A percentile compares a stretch with the other conserved stretches of the same genome.
phyloP scores from a whole-genome alignment of 1,140 invertebrate species.

The Philotrypesis tridentata region DNA sequence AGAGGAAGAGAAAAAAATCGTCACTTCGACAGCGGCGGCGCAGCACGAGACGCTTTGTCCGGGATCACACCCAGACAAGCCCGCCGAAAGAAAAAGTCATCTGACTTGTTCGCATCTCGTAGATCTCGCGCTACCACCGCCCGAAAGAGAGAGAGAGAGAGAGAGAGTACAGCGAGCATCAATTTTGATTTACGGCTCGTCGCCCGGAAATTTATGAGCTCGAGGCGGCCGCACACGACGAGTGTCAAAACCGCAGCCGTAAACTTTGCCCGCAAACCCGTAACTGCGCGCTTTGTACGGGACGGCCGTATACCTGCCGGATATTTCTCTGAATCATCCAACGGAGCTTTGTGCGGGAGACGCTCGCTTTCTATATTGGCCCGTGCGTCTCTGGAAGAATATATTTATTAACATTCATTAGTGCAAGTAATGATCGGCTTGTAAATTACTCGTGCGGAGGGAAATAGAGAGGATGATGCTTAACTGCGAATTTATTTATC shows the following conservation, averaged over 20 bases:
- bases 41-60: not conserved
- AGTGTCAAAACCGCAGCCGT: constrained; percentile 62
- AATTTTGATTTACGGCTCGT: constrained; percentile 43
- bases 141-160: too few species aligned
- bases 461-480: not conserved
- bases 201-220: constrained; percentile 55
- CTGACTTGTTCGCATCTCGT: not conserved
- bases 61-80: not conserved
- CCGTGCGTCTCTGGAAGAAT: constrained; percentile 7
- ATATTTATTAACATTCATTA: constrained; percentile 45
- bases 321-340: constrained; percentile 17
- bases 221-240: constrained; percentile 29
- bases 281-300: constrained; percentile 39
- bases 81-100: constrained; percentile 19
- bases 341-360: not conserved
- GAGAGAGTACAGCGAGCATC: not conserved
- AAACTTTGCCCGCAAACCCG: constrained; percentile 60
- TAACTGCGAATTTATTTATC: constrained; percentile 20
- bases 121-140: not conserved
- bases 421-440: constrained; percentile 40
- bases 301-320: constrained; percentile 15
- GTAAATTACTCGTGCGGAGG: constrained; percentile 26
- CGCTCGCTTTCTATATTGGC: not conserved
- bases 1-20: too few species aligned
- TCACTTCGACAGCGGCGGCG: too few species aligned